Evolutionary conservation across 2,113 vertebrate species (phyloP).

Genomic region (Aegithalos caudatus): DNA sequence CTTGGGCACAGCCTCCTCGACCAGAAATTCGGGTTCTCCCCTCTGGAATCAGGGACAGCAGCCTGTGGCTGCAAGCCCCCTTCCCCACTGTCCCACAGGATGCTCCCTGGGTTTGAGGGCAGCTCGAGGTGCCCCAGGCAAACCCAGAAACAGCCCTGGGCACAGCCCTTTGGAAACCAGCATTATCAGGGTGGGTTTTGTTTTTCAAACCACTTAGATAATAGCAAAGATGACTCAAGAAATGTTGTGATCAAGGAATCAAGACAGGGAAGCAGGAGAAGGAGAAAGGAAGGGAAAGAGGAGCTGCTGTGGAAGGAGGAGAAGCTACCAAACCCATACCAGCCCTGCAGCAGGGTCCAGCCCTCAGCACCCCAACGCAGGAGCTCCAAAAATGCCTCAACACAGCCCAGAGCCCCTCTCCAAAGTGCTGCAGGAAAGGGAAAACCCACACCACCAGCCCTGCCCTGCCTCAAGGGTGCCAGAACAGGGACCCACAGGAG

Average conservation of each 20-base stretch:
- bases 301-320: not conserved
- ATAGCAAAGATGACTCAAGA: not conserved
- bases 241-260: not conserved
- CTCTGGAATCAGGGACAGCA: too few species aligned
- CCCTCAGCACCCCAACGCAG: rapidly evolving
- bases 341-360: not conserved
- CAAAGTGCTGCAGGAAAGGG: not conserved
- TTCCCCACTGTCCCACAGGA: not conserved
- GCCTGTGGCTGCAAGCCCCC: not conserved
- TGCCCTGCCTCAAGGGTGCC: not conserved
- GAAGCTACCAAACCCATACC: not conserved
- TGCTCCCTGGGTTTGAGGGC: rapidly evolving
- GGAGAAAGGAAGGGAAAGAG: not conserved
- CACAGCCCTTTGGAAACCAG: not conserved
- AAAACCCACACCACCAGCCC: not conserved
- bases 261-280: not conserved
- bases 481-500: rapidly evolving
- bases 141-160: not conserved
- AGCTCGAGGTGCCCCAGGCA: not conserved
- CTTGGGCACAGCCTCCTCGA: not conserved
- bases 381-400: not conserved
- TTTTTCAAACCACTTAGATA: not conserved
- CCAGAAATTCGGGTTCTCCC: not conserved
- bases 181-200: rapidly evolving
- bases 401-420: rapidly evolving